A percentile compares a stretch with the other conserved stretches of the same genome.
Evolutionary conservation across 2,797 vertebrate species (phyloP).

Genomic region (Luscinia luscinia): DNA sequence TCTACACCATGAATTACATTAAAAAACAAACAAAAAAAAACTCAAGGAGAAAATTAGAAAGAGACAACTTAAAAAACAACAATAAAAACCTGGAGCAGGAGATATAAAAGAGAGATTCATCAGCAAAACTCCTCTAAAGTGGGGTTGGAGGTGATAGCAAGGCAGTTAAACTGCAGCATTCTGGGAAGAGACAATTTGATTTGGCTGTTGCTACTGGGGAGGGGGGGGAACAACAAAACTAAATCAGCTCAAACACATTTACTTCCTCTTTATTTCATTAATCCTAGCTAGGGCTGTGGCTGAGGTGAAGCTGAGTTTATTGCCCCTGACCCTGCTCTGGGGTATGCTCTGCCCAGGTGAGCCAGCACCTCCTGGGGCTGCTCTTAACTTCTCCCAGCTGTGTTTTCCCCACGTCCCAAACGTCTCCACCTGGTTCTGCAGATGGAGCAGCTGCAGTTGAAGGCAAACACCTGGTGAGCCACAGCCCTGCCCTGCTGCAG

Average conservation of each 20-base stretch:
- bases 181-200: not conserved
- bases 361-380: slow-evolving; percentile 46
- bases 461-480: slow-evolving; percentile 84
- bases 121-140: not conserved
- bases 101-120: not conserved
- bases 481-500: not conserved
- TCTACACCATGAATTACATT: not conserved
- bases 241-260: not conserved
- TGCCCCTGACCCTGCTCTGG: not conserved
- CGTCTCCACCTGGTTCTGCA: slow-evolving; percentile 87
- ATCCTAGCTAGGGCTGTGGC: not conserved
- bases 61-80: not conserved
- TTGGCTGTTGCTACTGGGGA: not conserved
- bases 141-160: not conserved
- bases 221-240: not conserved
- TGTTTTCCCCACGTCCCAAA: slow-evolving; percentile 80
- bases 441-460: slow-evolving; percentile 85
- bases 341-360: slow-evolving; percentile 39
- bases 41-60: not conserved
- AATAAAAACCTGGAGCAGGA: not conserved
- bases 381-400: slow-evolving; percentile 84
- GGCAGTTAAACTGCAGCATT: not conserved
- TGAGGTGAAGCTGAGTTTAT: not conserved
- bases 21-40: not conserved
- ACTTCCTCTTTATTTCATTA: not conserved